A percentile compares a stretch with the other conserved stretches of the same genome.
These are phyloP conservation scores for Struthidea cinerea DNA, from an alignment of 2,113 vertebrate species.

Conservation along the genomic window DNA sequence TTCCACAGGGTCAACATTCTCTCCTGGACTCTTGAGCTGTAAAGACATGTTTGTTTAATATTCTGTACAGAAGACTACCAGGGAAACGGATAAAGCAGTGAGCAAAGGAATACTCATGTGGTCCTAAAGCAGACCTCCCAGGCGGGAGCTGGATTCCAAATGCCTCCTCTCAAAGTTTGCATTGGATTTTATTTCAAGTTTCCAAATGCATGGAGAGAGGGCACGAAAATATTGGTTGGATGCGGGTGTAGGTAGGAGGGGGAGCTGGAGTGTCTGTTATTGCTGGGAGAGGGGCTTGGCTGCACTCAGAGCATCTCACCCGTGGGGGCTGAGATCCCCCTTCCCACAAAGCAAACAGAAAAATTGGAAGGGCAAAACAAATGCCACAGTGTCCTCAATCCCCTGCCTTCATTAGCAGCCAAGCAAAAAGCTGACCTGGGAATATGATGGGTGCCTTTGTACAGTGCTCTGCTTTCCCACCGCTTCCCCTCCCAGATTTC, in stretches of 20 bases:
- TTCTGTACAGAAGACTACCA: conserved; percentile 24
- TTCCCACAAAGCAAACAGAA: neutral
- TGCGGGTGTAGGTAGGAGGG: neutral
- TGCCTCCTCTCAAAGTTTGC: conserved; percentile 36
- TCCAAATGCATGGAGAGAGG: conserved; percentile 36
- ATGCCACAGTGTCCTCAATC: neutral
- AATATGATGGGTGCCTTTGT: neutral
- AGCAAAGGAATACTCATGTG: conserved; percentile 32
- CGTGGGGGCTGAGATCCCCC: neutral
- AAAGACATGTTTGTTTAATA: conserved; percentile 46
- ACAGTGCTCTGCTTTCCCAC: neutral
- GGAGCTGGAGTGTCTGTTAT: neutral
- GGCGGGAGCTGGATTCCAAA: conserved; percentile 27
- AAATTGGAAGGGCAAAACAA: neutral
- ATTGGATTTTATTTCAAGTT: conserved; percentile 39
- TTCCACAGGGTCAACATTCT: neutral
- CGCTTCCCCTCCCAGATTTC: neutral
- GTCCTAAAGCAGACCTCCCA: conserved; percentile 44
- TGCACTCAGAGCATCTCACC: neutral
- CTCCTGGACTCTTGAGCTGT: neutral
- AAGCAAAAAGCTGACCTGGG: neutral
- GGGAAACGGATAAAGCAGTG: conserved; percentile 45
- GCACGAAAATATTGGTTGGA: conserved; percentile 19
- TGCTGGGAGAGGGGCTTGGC: neutral
- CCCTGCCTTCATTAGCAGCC: neutral